Percentiles rank a stretch among this genome's conserved stretches.
These are phyloP conservation scores for Triplophysa tibetana DNA, from an alignment of 2,113 vertebrate genomes.

Conservation along the genomic window DNA sequence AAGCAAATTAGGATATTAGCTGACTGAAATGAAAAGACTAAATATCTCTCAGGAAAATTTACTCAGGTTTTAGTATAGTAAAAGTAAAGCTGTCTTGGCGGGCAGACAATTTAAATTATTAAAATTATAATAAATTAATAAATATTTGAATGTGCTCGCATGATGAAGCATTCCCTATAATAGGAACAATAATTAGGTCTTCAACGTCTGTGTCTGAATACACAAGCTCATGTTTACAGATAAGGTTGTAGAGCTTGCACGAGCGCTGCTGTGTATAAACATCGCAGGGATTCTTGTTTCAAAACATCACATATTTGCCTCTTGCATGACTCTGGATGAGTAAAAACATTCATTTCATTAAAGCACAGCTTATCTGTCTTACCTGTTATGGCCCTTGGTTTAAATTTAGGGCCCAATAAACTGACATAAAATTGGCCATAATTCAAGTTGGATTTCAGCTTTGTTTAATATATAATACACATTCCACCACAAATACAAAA, in stretches of 20 bases:
- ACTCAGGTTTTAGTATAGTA: too few relatives aligned
- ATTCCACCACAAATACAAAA: slow-evolving; percentile 65
- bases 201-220: slow-evolving; percentile 21
- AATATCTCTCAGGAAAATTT: too few relatives aligned
- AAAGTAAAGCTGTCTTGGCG: too few relatives aligned
- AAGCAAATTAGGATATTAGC: too few relatives aligned
- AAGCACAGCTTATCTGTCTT: not conserved
- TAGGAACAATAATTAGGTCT: not conserved
- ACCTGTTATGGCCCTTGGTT: not conserved
- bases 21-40: too few relatives aligned
- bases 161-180: not conserved
- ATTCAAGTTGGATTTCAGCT: slow-evolving; percentile 66
- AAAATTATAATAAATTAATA: too few relatives aligned
- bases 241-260: slow-evolving; percentile 27
- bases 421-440: slow-evolving; percentile 40
- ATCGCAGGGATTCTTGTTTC: slow-evolving; percentile 20
- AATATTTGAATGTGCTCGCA: not conserved
- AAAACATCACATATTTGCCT: slow-evolving; percentile 29
- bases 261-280: slow-evolving; percentile 32
- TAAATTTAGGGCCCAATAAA: not conserved
- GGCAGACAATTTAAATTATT: too few relatives aligned
- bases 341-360: not conserved
- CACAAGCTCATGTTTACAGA: slow-evolving; percentile 46
- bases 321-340: slow-evolving; percentile 11
- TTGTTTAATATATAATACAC: slow-evolving; percentile 63